Percentiles rank a stretch among this genome's conserved stretches.
Conservation (phyloP, 2,113 vertebrate species). For the Apodemus speciosus region DNA sequence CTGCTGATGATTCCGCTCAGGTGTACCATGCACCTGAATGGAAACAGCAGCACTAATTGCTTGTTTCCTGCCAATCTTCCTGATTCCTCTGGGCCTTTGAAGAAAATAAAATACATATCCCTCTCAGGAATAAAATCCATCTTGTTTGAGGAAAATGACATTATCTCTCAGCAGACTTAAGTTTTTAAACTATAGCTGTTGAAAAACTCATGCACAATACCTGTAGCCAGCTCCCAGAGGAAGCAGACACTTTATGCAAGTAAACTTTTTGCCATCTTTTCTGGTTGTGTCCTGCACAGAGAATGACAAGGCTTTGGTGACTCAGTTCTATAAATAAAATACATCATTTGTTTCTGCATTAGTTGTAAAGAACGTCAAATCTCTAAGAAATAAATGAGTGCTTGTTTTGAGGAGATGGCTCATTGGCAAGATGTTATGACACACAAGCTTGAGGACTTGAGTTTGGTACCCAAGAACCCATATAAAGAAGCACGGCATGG, state of each 20-base stretch:
- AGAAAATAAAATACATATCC: constrained; percentile 64
- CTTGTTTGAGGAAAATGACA: constrained; percentile 60
- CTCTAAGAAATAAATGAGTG: background rate
- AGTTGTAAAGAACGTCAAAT: background rate
- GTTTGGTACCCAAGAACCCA: no score
- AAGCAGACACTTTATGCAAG: constrained; percentile 15
- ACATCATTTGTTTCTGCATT: background rate
- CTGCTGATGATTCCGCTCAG: constrained; percentile 39
- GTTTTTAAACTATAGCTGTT: constrained; percentile 29
- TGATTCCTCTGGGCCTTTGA: constrained; percentile 59
- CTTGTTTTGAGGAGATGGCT: background rate
- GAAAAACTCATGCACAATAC: constrained; percentile 57
- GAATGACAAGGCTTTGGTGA: background rate
- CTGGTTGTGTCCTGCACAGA: background rate
- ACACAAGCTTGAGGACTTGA: no score
- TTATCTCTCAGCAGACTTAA: constrained; percentile 47
- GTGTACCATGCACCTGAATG: constrained; percentile 29
- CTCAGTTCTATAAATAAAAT: background rate
- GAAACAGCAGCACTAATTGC: constrained; percentile 63
- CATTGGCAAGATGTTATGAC: background rate
- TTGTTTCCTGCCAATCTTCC: constrained; percentile 54
- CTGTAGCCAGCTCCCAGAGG: constrained; percentile 29
- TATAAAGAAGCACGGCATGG: background rate
- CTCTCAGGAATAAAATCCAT: constrained; percentile 67
- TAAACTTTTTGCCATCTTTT: constrained; percentile 18